phyloP scores from a whole-genome alignment of 2,113 vertebrate genomes.

The Sclerurus mexicanus region DNA sequence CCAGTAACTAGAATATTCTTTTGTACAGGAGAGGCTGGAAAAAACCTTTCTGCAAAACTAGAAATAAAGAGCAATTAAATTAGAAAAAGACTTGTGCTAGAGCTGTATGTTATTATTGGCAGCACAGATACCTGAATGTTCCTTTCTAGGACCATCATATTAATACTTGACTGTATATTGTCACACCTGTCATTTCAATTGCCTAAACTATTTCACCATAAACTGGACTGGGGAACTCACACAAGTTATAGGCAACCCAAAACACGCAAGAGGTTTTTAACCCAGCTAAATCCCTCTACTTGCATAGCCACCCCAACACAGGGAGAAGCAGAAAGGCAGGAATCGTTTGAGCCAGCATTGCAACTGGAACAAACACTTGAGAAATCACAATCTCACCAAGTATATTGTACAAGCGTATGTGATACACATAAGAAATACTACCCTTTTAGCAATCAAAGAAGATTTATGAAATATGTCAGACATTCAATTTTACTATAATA shows the following conservation, averaged over 20 bases:
- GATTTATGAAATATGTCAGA: neutral
- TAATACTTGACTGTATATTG: neutral
- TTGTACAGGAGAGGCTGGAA: neutral
- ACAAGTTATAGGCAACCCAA: neutral
- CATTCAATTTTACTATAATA: neutral
- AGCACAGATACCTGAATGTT: neutral
- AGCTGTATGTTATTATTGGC: neutral
- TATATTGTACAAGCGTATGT: neutral
- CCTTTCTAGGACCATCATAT: neutral
- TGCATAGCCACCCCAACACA: neutral
- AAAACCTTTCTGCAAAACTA: neutral
- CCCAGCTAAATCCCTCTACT: neutral
- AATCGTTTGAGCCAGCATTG: accelerated
- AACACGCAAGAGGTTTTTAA: neutral
- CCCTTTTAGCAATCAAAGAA: neutral
- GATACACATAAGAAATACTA: neutral
- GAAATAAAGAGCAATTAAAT: neutral
- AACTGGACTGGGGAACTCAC: neutral
- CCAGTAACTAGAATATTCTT: neutral
- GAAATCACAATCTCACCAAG: neutral
- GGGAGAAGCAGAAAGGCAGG: neutral
- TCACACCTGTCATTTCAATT: neutral
- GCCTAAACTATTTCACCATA: neutral
- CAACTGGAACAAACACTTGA: neutral
- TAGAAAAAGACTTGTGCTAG: neutral